Base-by-base conservation (phyloP, 1,140 invertebrate species). In the Tribolium madens region DNA sequence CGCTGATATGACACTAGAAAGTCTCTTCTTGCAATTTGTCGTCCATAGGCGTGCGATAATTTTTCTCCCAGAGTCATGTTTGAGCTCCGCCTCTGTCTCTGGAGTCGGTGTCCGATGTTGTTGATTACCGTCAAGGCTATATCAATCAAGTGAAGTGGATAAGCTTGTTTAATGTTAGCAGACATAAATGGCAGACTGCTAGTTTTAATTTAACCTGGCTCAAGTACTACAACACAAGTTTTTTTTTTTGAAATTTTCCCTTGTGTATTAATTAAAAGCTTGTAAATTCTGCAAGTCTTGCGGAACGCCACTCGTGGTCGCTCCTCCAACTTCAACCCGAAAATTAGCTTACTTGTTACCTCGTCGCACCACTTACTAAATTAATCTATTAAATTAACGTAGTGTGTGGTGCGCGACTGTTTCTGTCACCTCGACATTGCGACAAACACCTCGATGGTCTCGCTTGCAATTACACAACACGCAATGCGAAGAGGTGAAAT, bases 311-410 rank as follows among this genome's bases (percentile, higher is more conserved):
- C 73, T 68, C 75, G 80, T 79, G 81, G 78, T 81, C 70, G 36
- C 9, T 9, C 75, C 73, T 77, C 57, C 75, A 78, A 79, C 71
- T 78, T 64, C 73, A 76, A 80, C 74, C 21, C 68, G 81, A 81
- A 84, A 84, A 84, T 84, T 84, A 84, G 81, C 82, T 82, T 77
- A 83, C 80, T 83, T 84, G 84, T 84, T 84, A 85, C 82, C 84
- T 84, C 83, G 80, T 81, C 83, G 80, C 79, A 78, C 80, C 84
- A 84, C 83, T 83, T 84, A 84, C 81, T 82, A 83, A 83, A 84
- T 84, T 84, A 84, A 84, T 84, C 81, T 84, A 84, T 84, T 84
- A 84, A 83, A 84, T 84, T 84, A 84, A 83, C 78, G 75, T 46
- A 75, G 77, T 78, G 76, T 71, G 77, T 76, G 80, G 79, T 70